Percentiles rank a stretch among this genome's conserved stretches.
phyloP scores from a whole-genome alignment of 2,888 invertebrate genomes.

The Spicauda simplicius region DNA sequence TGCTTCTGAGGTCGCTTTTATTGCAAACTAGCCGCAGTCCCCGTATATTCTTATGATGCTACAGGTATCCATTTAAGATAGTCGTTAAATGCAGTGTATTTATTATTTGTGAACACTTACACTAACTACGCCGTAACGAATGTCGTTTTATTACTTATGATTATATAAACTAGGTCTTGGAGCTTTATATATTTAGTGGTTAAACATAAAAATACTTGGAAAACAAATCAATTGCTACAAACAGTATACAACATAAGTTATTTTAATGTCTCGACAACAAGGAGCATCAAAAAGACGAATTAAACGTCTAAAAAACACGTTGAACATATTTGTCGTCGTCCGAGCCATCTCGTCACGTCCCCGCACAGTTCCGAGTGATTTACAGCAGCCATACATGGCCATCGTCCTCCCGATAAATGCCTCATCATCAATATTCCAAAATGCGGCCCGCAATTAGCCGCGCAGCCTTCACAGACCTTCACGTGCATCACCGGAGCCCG shows the following conservation, averaged over 20 bases:
- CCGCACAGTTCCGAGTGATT: slow-evolving; percentile 77
- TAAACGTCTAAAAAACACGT: slow-evolving; percentile 73
- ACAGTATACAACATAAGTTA: slow-evolving; percentile 42
- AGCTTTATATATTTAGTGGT: neutral
- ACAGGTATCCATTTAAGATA: neutral
- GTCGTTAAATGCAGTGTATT: neutral
- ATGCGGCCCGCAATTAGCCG: slow-evolving; percentile 83
- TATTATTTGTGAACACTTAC: neutral
- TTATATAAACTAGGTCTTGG: too few species aligned
- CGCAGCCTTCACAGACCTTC: slow-evolving; percentile 79
- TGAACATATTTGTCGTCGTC: slow-evolving; percentile 75
- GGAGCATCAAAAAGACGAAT: slow-evolving; percentile 68
- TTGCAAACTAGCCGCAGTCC: slow-evolving; percentile 25
- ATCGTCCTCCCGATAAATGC: slow-evolving; percentile 82
- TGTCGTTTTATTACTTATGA: too few species aligned
- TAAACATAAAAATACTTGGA: neutral
- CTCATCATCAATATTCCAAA: slow-evolving; percentile 85
- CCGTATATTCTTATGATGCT: neutral
- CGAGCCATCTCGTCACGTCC: slow-evolving; percentile 82
- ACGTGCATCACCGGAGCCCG: slow-evolving; percentile 62
- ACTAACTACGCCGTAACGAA: too few species aligned
- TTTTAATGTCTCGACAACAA: slow-evolving; percentile 59
- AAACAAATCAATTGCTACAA: neutral
- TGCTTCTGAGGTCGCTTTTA: slow-evolving; percentile 45
- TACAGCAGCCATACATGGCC: slow-evolving; percentile 79